Evolutionary conservation across 2,797 vertebrate genomes (phyloP).

Genomic region (Enteromius treurensis): DNA sequence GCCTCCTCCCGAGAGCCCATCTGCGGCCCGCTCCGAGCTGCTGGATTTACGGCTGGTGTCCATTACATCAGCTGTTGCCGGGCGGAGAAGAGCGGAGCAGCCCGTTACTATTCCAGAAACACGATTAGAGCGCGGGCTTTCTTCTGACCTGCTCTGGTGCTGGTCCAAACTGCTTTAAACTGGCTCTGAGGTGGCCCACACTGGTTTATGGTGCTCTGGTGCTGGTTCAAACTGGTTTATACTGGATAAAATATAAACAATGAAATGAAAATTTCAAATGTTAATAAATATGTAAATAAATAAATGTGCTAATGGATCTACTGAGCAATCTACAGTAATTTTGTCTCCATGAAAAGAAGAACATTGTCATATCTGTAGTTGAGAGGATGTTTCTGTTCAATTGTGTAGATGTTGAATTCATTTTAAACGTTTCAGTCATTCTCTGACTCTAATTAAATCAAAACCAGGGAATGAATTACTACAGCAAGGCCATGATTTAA

Average conservation of each 20-base stretch:
- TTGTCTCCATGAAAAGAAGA: not conserved
- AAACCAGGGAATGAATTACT: not conserved
- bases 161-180: too few relatives aligned
- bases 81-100: conserved; percentile 57
- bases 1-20: conserved; percentile 48
- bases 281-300: not conserved
- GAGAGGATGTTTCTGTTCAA: not conserved
- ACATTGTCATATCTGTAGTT: not conserved
- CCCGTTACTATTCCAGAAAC: not conserved
- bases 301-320: not conserved
- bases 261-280: not conserved
- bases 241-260: not conserved
- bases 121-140: not conserved
- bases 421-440: not conserved
- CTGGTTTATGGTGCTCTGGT: too few relatives aligned
- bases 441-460: not conserved
- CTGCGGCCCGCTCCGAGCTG: conserved; percentile 35
- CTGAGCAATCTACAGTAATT: not conserved
- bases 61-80: conserved; percentile 74
- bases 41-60: conserved; percentile 68
- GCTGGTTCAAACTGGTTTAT: not conserved
- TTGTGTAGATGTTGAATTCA: not conserved
- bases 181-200: not conserved
- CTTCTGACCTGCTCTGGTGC: not conserved
- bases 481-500: not conserved